Base-by-base conservation (phyloP, 2,888 invertebrate genomes). In the Fragum sueziense region DNA sequence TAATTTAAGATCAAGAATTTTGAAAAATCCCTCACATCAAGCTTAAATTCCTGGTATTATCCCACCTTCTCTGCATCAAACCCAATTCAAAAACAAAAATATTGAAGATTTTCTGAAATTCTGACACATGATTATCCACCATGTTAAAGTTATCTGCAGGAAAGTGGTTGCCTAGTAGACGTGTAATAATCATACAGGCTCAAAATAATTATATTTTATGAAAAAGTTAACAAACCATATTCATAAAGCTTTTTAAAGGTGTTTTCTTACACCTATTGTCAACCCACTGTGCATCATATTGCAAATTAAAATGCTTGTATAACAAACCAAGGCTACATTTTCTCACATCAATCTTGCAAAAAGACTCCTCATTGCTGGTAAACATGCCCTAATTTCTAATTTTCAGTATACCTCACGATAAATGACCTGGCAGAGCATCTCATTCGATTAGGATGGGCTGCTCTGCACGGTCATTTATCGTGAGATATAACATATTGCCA, bases 181-280 rank as follows among this genome's bases (percentile, higher is more conserved):
- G n/a, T 47, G 47, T 14, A 47, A 41, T 9, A 9, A 27, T 57
- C 57, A 57, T 27, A 27, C 11, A 57, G 57, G 57, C 57, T 57
- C 57, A 57, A 57, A 57, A 57, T 57, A 57, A 57, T 57, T 57
- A 27, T 57, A 57, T 57, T 57, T 57, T 57, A 27, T 57, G 25
- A 57, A 57, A 57, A 57, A 57, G 14, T 25, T 27, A 57, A 57
- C 29, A 27, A 57, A 57, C 22, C 29, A 57, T 27, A 57, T 57
- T 57, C 29, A 57, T 57, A 57, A 57, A 57, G 57, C 4, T 57
- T 57, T 57, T 27, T 27, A 57, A 57, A 57, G 57, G 57, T 27
- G 57, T 57, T 57, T 57, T 57, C 57, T 57, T 57, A 27, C 57
- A 57, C 20, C 57, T 57, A 57, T 57, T 57, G 57, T 57, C 57